Base-by-base conservation (phyloP, 37 sponge, comb jelly and placozoan species). In the Geodia barretti region DNA sequence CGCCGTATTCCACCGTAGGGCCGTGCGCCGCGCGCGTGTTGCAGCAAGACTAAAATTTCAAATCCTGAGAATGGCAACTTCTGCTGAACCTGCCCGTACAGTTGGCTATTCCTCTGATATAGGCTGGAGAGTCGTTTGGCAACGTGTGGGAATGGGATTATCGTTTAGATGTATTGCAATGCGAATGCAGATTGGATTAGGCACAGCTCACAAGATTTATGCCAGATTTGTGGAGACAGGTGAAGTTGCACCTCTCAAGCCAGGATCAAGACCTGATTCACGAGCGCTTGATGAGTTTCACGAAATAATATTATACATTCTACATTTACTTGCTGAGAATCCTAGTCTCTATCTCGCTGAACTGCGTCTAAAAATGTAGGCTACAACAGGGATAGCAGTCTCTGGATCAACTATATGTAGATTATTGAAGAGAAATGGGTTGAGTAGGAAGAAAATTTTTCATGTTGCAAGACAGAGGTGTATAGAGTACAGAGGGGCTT, bases 91-190 rank as follows among this genome's bases (percentile, higher is more conserved):
- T 61, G 39, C 23, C 25, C 34, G 84, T 2, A 81, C 71, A 36
- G 2, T 42, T 31, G 68, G 68, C 2, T 83, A 74, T 36, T 83
- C 75, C 9, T 2, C 67, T 39, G 84, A 75, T 29, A 74, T 74
- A 4, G 76, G 84, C 40, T 81, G 73, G 82, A 31, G 82, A 58
- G 71, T 84, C 33, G 75, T 83, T 41, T 83, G 84, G 59, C 72
- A 61, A 39, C 58, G 84, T 2, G 4, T 74, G 29, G 75, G 84
- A 29, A 72, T 85, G 79, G 74, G 35, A 28, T 36, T 72, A 26
- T 23, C 77, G 17, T 85, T 72, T 24, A 70, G 33, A 39, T 73
- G 71, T 1, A 63, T 78, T 41, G 64, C 72, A 2, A 37, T 3
- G 0, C 28, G 68, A 1, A n/a, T 84, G 2, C 85, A 84, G 29